Base-by-base conservation (phyloP, 2,113 vertebrate genomes). In the Clinocottus analis region DNA sequence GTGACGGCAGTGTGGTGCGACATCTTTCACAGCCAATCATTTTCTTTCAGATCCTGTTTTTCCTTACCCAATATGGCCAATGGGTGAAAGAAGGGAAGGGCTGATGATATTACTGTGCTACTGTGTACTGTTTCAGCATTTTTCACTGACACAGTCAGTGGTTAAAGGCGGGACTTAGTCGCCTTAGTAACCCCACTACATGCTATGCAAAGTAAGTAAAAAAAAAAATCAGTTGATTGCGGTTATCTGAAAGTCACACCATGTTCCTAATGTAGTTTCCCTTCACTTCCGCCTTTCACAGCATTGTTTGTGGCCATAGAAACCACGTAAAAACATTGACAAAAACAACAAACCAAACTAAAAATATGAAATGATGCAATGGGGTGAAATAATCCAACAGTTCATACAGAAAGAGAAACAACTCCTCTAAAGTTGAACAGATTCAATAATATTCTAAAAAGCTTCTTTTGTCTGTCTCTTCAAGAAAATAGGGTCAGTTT, bases 261-360 rank as follows among this genome's bases (percentile, higher is more conserved):
- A 13, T 79, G 76, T 65, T 71, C 53, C 27, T 2, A 41, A 77
- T 72, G 53, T 0, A 6, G 23, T 35, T 61, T 75, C 55, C 7
- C 77, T 91, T 91, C 91, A 11, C 77, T 91, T 92, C 91, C 86
- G 86, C 65, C 88, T 91, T 79, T 65, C 23, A 73, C 21, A 23
- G n/a, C 27, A 56, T 63, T 86, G 76, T 90, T 87, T 75, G 25
- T 25, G 31, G 58, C 78, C 63, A 67, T 80, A 33, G 85, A 47
- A 75, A 85, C 87, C 7, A 12, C 11, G 19, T 33, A 16, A 47
- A 19, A 61, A 49, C 35, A 56, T 74, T 13, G 19, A 11, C 0
- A 47, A 51, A 21, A 25, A 45, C 49, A 72, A 17, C 29, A 69
- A 6, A 39, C 11, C 41, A n/a, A 67, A 16, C 11, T 4, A 8